Conservation (phyloP, 2,888 invertebrate genomes). For the Girardia tigrina region DNA sequence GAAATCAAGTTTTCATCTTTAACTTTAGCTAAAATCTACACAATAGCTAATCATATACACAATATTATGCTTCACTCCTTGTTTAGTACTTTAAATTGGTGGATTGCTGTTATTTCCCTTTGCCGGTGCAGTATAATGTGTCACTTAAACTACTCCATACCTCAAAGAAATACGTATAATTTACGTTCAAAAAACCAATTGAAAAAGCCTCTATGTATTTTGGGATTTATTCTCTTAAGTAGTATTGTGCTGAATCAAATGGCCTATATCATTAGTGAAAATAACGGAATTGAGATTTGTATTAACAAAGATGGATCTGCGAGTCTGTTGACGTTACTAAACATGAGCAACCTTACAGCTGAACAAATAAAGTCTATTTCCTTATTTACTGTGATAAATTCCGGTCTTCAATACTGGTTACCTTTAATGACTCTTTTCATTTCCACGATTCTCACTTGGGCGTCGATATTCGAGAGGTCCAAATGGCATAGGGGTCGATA, state of each 20-base stretch:
- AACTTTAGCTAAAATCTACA: not conserved
- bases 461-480: not conserved
- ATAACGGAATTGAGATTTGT: not conserved
- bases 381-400: not conserved
- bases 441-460: not conserved
- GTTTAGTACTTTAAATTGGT: constrained; percentile 14
- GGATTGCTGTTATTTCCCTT: not conserved
- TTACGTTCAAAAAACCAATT: not conserved
- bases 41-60: not conserved
- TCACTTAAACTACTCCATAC: not conserved
- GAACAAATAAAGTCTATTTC: not conserved
- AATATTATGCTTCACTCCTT: not conserved
- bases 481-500: not conserved
- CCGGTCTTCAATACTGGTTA: not conserved
- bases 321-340: constrained; percentile 3
- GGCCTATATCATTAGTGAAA: not conserved
- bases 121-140: not conserved
- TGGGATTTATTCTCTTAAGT: not conserved
- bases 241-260: not conserved
- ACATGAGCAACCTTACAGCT: constrained; percentile 13
- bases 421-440: not conserved
- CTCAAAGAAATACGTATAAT: not conserved
- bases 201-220: not conserved
- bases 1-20: not conserved
- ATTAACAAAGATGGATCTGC: constrained; percentile 2